Evolutionary conservation across 2,113 vertebrate species (phyloP), one percentile per base, ranked within the genome.

Genomic region (Urocolius indicus): DNA sequence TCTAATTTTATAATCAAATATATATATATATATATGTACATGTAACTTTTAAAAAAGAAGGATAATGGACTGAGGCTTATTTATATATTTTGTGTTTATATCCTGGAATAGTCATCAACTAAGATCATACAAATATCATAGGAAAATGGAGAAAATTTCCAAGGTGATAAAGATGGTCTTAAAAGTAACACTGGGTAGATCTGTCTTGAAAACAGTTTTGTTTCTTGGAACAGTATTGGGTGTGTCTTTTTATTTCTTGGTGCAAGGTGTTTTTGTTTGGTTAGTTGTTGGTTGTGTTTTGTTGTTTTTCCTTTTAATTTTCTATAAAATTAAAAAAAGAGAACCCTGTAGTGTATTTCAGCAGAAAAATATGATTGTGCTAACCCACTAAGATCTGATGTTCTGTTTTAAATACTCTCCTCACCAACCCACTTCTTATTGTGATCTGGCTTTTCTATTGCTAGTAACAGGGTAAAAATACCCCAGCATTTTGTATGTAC

Each of bases 41-140:
- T 7, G 16, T 7, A 23, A 43, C 15, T 6, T 57, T 63, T 38
- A 49, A 32, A 17, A 57, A 30, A 61, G 10, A 20, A 29, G 5
- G 30, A 43, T 27, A 26, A 63, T 41, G 13, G 43, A 5, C 0
- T 0, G 7, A 62, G 27, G 7, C 1, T 74, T 78, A 9, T 13
- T 54, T 69, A 29, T 5, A 3, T 15, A 23, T 49, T 61, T 85
- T 49, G 15, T 52, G 13, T 79, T 71, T 79, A 48, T 10, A 5
- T 73, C 18, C 49, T 46, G n/a, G 68, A 87, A 41, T 49, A 62
- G 17, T 80, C 26, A 46, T 49, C 10, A 69, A 5, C 11, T 59
- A 30, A 69, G n/a, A 71, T 84, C 36, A 41, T 59, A 24, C 9
- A 93, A 89, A 63, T 71, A 48, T 34, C 13, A 22, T 4, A 68